Percentiles rank a stretch among this genome's conserved stretches.
Conservation (phyloP, 2,888 invertebrate species). For the Tribolium freemani region DNA sequence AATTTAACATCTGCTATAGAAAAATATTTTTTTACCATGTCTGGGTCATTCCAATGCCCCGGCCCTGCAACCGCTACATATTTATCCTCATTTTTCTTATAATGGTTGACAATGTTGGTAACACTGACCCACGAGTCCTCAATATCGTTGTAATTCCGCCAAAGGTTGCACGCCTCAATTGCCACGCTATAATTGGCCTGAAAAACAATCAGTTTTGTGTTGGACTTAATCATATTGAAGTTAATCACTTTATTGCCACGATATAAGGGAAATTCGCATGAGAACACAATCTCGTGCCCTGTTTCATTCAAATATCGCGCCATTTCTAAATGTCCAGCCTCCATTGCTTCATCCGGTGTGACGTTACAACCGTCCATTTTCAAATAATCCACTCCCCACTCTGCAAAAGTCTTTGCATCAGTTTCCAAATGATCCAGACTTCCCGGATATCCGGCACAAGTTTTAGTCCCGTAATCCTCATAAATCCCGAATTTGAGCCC, state of each 20-base stretch:
- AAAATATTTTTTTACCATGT: slow-evolving; percentile 72
- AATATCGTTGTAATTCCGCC: slow-evolving; percentile 80
- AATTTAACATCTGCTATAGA: too few species aligned
- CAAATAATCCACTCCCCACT: slow-evolving; percentile 85
- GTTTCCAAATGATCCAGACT: slow-evolving; percentile 74
- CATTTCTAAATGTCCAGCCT: slow-evolving; percentile 55
- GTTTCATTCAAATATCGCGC: slow-evolving; percentile 63
- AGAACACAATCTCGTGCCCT: slow-evolving; percentile 75
- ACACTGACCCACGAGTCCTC: slow-evolving; percentile 76
- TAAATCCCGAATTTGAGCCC: slow-evolving; percentile 87
- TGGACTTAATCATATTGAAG: too few species aligned
- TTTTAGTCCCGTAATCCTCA: slow-evolving; percentile 82
- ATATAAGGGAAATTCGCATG: slow-evolving; percentile 87
- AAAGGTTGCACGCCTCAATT: slow-evolving; percentile 75
- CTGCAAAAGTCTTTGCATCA: slow-evolving; percentile 82
- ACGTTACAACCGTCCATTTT: slow-evolving; percentile 85
- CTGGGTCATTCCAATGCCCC: slow-evolving; percentile 83
- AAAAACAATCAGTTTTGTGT: not conserved
- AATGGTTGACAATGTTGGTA: slow-evolving; percentile 74
- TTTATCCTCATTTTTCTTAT: slow-evolving; percentile 74
- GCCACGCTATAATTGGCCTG: slow-evolving; percentile 75
- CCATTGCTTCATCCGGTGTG: slow-evolving; percentile 70
- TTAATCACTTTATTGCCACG: slow-evolving; percentile 68
- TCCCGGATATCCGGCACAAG: slow-evolving; percentile 86
- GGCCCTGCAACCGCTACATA: slow-evolving; percentile 75